These are phyloP conservation scores for Neoaliturus tenellus DNA, from an alignment of 2,888 invertebrate species.

Conservation along the genomic window DNA sequence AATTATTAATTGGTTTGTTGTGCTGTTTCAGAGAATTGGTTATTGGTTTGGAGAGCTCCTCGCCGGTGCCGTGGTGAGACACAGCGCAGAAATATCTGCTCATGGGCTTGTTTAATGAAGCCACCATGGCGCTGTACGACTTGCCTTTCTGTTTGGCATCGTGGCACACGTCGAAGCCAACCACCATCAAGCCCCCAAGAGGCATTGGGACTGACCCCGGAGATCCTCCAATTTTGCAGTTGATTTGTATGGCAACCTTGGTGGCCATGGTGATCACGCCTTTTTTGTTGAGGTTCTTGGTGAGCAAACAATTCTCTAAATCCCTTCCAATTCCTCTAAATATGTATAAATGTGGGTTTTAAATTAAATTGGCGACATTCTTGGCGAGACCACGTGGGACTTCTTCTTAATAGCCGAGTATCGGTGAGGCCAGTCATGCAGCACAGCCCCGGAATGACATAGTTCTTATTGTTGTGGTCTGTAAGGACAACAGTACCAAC, in stretches of 20 bases:
- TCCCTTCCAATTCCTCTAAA: too few relatives aligned
- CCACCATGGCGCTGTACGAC: conserved; percentile 74
- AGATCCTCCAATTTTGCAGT: conserved; percentile 94
- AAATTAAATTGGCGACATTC: too few relatives aligned
- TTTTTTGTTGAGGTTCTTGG: conserved; percentile 78
- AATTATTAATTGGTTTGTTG: too few relatives aligned
- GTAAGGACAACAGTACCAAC: too few relatives aligned
- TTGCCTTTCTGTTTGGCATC: conserved; percentile 80
- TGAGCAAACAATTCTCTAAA: too few relatives aligned
- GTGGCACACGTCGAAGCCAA: conserved; percentile 94
- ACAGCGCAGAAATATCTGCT: conserved; percentile 84
- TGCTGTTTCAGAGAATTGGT: too few relatives aligned
- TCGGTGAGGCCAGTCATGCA: too few relatives aligned
- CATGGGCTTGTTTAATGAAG: conserved; percentile 71
- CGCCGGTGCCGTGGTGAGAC: conserved; percentile 82
- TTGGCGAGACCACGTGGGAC: too few relatives aligned
- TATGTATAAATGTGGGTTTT: too few relatives aligned
- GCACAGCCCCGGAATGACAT: too few relatives aligned
- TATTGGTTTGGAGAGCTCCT: conserved; percentile 87
- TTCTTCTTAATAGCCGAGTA: too few relatives aligned
- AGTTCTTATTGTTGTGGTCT: too few relatives aligned
- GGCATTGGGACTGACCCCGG: conserved; percentile 89
- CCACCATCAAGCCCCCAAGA: conserved; percentile 82
- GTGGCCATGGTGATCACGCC: conserved; percentile 88
- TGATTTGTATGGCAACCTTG: conserved; percentile 95